A percentile compares a stretch with the other conserved stretches of the same genome.
phyloP scores from a whole-genome alignment of 2,888 invertebrate species.

The Synanthedon vespiformis region DNA sequence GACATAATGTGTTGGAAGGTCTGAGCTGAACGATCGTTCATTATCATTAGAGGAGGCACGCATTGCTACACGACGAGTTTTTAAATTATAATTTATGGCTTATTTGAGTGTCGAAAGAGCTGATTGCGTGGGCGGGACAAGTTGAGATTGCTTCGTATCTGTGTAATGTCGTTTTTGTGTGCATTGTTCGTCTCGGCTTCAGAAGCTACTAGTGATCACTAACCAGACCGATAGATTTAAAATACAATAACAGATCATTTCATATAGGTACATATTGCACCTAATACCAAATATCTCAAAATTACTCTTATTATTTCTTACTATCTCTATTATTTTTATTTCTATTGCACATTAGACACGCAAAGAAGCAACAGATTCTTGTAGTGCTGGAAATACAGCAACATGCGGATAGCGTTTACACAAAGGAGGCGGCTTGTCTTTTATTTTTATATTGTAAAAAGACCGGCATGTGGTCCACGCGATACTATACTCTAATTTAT shows the following conservation, averaged over 20 bases:
- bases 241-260: neutral
- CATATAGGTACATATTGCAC: neutral
- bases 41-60: constrained; percentile 20
- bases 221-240: neutral
- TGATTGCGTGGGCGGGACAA: constrained; percentile 50
- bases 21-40: constrained; percentile 4
- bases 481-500: no score
- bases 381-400: no score
- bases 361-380: no score
- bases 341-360: no score
- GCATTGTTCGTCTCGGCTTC: constrained; percentile 6
- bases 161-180: constrained; percentile 15
- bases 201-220: neutral
- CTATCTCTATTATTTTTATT: no score
- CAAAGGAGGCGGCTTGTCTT: no score
- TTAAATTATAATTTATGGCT: constrained; percentile 64
- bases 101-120: constrained; percentile 61
- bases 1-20: constrained; percentile 7
- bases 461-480: no score
- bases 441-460: no score
- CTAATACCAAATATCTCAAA: no score
- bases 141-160: constrained; percentile 18
- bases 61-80: constrained; percentile 39
- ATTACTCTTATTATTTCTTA: no score
- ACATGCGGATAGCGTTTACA: no score